Percentiles rank a stretch among this genome's conserved stretches.
phyloP scores from a whole-genome alignment of 2,113 vertebrate genomes.

The Pangasianodon gigas region DNA sequence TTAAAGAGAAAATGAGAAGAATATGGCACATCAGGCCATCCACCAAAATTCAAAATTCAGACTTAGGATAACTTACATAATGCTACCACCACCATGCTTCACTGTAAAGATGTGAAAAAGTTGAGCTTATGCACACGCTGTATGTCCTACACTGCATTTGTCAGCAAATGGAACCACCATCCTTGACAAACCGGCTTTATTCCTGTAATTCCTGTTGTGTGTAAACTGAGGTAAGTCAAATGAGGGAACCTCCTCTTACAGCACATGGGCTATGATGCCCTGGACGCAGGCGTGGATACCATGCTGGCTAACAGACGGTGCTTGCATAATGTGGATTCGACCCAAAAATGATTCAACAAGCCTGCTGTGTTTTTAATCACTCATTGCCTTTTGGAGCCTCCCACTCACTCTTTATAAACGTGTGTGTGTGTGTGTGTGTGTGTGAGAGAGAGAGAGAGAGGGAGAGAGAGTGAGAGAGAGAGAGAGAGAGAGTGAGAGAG shows the following conservation, averaged over 20 bases:
- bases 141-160: not conserved
- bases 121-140: not conserved
- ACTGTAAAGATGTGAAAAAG: not conserved
- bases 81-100: not conserved
- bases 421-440: slow-evolving; percentile 28
- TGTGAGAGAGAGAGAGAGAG: not conserved
- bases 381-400: slow-evolving; percentile 10
- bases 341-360: slow-evolving; percentile 49
- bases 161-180: not conserved
- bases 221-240: not conserved
- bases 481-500: not conserved
- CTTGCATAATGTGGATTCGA: slow-evolving; percentile 54
- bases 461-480: not conserved
- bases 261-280: not conserved
- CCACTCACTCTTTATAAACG: slow-evolving; percentile 17
- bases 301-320: slow-evolving; percentile 40
- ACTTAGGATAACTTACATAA: no score
- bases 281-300: slow-evolving; percentile 19
- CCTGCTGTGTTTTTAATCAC: slow-evolving; percentile 40
- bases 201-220: not conserved
- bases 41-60: not conserved
- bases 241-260: slow-evolving; percentile 17
- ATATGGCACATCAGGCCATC: not conserved
- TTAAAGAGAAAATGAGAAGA: not conserved
- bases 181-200: not conserved